Base-by-base conservation (phyloP, 2,888 invertebrate genomes). In the Chloroclysta siterata region DNA sequence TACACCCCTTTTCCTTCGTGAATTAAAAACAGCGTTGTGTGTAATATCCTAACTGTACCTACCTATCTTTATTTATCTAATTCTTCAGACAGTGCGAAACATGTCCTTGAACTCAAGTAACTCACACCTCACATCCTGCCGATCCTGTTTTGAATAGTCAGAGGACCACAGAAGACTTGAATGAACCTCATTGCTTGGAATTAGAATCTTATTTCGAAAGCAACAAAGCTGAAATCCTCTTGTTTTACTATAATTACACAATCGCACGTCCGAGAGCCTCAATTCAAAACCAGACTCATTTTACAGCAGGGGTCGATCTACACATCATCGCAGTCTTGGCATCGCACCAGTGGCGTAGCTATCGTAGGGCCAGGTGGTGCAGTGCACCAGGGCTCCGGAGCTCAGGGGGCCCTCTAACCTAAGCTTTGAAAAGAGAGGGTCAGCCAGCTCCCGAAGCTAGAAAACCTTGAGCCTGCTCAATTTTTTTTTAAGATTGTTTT, bases 61-160 rank as follows among this genome's bases (percentile, higher is more conserved):
- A 33, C 33, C 6, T 8, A 33, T 33, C 1, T 36, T 8, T 39
- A 39, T 8, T 11, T 11, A 2, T 11, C 36, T 39, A 11, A 8
- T 39, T 39, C 11, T 0, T 11, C 10, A 11, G 1, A 17, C 10
- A 44, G 17, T 14, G 46, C 10, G 46, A 8, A 46, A 17, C 17
- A 42, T 54, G 55, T 84, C 88, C 88, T 89, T 88, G 88, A 88
- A 86, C 87, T 82, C 80, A 61, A 77, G 80, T 81, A 81, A 81
- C 81, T 76, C 80, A 70, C 75, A 68, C 69, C 44, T 46, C 66
- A 39, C 66, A 65, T 71, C 69, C 65, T 67, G 60, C 53, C 62
- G 63, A 69, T 69, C 71, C 69, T 55, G 69, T 71, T 69, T 57
- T 67, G 65, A 62, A 53, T 56, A 41, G 57, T 4, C 39, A 44